Conservation (phyloP, 2,888 invertebrate species). For the Dendrolimus houi region DNA sequence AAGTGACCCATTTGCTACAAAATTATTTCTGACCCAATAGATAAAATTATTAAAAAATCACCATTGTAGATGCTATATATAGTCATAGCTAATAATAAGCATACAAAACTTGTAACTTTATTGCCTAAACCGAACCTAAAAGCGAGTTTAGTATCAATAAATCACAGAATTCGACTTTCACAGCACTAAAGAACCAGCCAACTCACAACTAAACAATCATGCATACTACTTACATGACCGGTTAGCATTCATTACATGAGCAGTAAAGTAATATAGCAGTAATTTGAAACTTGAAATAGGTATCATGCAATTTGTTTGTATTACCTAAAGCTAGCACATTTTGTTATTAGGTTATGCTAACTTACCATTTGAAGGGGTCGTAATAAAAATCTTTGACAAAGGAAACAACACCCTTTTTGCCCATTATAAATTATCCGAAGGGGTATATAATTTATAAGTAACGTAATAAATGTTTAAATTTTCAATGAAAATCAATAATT, state of each 20-base stretch:
- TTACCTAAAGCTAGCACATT: not conserved
- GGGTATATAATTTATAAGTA: conserved; percentile 12
- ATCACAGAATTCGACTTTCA: no score
- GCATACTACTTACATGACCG: not conserved
- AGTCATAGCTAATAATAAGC: no score
- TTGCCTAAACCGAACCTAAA: no score
- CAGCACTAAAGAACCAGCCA: no score
- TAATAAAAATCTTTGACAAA: conserved; percentile 81
- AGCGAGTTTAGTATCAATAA: no score
- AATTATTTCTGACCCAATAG: no score
- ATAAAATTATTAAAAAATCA: no score
- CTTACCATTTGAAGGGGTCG: conserved; percentile 88
- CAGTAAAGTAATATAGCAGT: not conserved
- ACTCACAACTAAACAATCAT: no score
- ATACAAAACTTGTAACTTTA: no score
- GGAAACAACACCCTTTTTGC: conserved; percentile 71
- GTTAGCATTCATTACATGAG: not conserved
- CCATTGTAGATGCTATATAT: no score
- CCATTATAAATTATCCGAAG: conserved; percentile 64
- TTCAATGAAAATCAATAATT: conserved; percentile 20
- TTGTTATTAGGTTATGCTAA: conserved; percentile 38
- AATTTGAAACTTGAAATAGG: no score
- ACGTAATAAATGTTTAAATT: conserved; percentile 16
- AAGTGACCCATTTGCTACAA: no score
- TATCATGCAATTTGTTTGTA: not conserved